Percentiles rank a stretch among this genome's conserved stretches.
Conservation (phyloP, 2,113 vertebrate species). For the Hystrix brachyura region DNA sequence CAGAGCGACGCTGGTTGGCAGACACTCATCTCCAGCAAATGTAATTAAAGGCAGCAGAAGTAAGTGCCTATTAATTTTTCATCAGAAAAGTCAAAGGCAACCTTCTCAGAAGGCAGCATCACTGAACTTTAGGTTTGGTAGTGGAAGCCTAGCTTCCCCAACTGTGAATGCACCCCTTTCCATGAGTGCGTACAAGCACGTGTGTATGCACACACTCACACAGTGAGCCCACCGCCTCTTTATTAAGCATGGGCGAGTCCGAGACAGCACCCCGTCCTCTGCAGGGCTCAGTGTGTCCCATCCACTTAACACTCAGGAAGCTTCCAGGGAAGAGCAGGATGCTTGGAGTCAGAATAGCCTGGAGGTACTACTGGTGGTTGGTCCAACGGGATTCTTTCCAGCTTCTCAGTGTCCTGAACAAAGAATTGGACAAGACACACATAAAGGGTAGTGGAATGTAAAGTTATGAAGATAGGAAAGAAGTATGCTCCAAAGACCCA, state of each 20-base stretch:
- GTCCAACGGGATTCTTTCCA: background rate
- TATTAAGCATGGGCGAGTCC: background rate
- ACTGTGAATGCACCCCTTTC: rapidly evolving
- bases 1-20: slow-evolving; percentile 64
- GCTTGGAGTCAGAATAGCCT: background rate
- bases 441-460: background rate
- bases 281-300: background rate
- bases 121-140: slow-evolving; percentile 42
- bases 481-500: background rate
- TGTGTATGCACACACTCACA: background rate
- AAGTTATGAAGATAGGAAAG: background rate
- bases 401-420: background rate
- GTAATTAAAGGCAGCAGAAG: slow-evolving; percentile 81
- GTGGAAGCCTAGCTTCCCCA: slow-evolving; percentile 4
- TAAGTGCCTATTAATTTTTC: slow-evolving; percentile 84
- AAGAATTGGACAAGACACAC: background rate
- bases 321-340: background rate
- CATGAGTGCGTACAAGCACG: background rate
- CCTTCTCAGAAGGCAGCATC: slow-evolving; percentile 68
- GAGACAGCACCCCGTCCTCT: background rate
- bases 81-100: slow-evolving; percentile 78
- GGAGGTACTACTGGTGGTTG: background rate
- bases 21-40: slow-evolving; percentile 76
- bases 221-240: background rate
- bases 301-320: background rate